Evolutionary conservation across 1,140 invertebrate genomes (phyloP).

Genomic region (Saccostrea glomerata): DNA sequence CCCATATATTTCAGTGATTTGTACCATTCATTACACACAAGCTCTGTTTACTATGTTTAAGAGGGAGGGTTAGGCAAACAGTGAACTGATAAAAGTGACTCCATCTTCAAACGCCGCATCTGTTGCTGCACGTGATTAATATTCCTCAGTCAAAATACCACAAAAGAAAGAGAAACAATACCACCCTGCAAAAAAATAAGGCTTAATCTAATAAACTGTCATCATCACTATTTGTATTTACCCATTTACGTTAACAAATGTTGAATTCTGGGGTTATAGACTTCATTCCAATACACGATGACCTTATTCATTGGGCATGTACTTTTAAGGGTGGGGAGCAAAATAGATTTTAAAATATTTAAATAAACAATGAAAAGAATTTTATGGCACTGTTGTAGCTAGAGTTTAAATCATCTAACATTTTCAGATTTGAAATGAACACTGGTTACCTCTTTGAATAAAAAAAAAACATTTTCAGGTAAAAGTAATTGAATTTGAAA

Average conservation of each 20-base stretch:
- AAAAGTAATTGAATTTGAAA: no score
- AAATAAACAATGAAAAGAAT: no score
- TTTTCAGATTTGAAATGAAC: no score
- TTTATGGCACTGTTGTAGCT: no score
- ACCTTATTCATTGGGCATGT: no score
- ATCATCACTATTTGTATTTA: not conserved
- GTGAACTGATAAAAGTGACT: not conserved
- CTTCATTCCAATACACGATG: no score
- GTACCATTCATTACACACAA: not conserved
- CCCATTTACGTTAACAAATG: not conserved
- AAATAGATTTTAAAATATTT: no score
- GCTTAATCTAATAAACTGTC: not conserved
- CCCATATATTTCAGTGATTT: not conserved
- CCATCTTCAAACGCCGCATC: not conserved
- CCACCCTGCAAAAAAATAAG: not conserved
- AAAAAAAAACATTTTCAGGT: no score
- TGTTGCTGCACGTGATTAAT: constrained; percentile 1
- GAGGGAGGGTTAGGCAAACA: not conserved
- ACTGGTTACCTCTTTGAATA: no score
- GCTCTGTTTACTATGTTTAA: not conserved
- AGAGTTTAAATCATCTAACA: no score
- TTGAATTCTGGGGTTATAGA: no score
- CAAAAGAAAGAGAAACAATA: not conserved
- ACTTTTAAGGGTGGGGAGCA: no score
- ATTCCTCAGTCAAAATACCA: not conserved